Base-by-base conservation (phyloP, 2,797 vertebrate species). In the Onychomys leucogaster region DNA sequence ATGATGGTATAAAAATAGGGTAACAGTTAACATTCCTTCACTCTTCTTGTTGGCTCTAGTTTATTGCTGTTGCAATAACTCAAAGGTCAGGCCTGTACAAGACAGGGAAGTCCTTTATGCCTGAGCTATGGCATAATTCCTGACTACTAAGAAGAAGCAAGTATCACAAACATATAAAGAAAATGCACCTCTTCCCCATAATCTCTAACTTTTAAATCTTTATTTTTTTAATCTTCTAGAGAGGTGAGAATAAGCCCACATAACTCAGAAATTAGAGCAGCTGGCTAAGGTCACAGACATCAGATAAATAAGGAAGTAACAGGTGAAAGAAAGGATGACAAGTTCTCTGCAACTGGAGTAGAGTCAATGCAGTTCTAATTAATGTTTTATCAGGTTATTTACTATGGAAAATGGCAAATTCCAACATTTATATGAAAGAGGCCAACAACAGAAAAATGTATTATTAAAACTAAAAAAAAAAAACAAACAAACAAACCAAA, bases 71-170 rank as follows among this genome's bases (percentile, higher is more conserved):
- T 37, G n/a, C 27, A 41, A 57, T 16, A 57, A 75, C 59, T 88
- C 52, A 75, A 41, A 59, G n/a, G 16, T 41, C n/a, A 5, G 49
- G 67, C 5, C 25, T 88, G 52, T 6, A 37, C 17, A 73, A 29
- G 67, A 55, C 0, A 55, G 49, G 32, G 12, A 65, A 84, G 11
- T 46, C 19, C 17, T 49, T 84, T 23, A 23, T 46, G 82, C 7
- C 17, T 49, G 41, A 65, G 61, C 5, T 52, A 52, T 34, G 52
- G 17, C 34, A 87, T 93, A 93, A 91, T 80, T 93, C 41, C 80
- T 78, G 67, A 86, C 10, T 89, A 91, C 41, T 92, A 89, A 46
- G 93, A 84, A 88, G 73, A 95, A 83, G 90, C 71, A 94, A 81
- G 8, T 71, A 11, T 29, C 65, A 92, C 12, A 92, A 95, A 71